These are phyloP conservation scores for Hypomesus transpacificus DNA, from an alignment of 2,113 vertebrate species.

Conservation along the genomic window DNA sequence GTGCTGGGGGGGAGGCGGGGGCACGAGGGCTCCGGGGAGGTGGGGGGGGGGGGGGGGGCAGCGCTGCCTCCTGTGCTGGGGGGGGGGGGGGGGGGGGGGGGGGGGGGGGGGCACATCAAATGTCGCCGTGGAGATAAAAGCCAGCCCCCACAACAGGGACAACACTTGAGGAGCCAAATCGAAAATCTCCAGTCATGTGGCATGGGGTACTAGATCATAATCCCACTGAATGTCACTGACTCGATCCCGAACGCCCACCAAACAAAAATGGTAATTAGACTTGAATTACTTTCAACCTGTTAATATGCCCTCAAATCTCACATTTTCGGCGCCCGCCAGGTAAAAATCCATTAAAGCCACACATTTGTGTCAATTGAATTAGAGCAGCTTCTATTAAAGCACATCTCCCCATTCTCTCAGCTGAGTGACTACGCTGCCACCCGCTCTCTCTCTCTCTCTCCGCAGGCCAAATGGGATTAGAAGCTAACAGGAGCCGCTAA, in stretches of 20 bases:
- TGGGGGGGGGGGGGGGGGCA: constrained; percentile 15
- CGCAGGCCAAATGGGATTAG: constrained; percentile 65
- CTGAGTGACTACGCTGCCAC: constrained; percentile 54
- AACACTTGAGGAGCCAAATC: constrained; percentile 30
- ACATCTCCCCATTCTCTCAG: constrained; percentile 45
- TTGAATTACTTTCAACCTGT: constrained; percentile 59
- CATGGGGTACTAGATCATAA: constrained; percentile 43
- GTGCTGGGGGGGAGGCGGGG: no score
- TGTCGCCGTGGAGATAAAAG: constrained; percentile 44
- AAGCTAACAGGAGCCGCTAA: constrained; percentile 51
- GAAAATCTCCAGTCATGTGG: constrained; percentile 21
- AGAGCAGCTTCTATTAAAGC: constrained; percentile 44
- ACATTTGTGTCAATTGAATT: constrained; percentile 63
- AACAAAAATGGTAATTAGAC: constrained; percentile 60
- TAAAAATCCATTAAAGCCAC: constrained; percentile 61
- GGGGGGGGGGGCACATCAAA: constrained; percentile 30
- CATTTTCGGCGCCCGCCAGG: neutral
- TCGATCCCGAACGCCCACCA: constrained; percentile 40
- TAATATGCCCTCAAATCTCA: constrained; percentile 28
- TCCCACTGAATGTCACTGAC: constrained; percentile 34
- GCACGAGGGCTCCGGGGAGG: neutral
- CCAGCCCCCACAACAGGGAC: constrained; percentile 14
- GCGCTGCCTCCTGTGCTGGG: constrained; percentile 6
- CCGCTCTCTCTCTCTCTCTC: constrained; percentile 46
- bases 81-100: constrained; percentile 6